Evolutionary conservation across 2,888 invertebrate species (phyloP).

Genomic region (Plagodis dolabraria): DNA sequence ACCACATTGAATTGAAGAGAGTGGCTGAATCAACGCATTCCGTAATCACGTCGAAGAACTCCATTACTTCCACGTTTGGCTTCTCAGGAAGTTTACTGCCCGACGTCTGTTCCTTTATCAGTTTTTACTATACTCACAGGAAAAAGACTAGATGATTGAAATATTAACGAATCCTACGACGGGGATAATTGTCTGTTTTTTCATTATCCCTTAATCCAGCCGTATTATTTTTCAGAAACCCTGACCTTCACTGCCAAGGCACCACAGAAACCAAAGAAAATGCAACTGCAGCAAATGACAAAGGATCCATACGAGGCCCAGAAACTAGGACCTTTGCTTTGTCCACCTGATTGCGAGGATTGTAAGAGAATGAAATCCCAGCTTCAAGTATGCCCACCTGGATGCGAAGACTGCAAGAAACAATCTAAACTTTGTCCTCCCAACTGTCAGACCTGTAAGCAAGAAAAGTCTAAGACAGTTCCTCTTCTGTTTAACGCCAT

Average conservation of each 20-base stretch:
- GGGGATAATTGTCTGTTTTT: no score
- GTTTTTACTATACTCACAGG: no score
- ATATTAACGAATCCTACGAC: no score
- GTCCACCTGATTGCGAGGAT: slow-evolving; percentile 38
- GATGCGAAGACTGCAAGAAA: slow-evolving; percentile 11
- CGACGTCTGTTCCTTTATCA: no score
- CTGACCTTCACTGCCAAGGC: slow-evolving; percentile 42
- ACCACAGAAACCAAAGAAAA: slow-evolving; percentile 29
- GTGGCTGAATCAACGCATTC: no score
- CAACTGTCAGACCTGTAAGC: slow-evolving; percentile 54
- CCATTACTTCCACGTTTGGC: no score
- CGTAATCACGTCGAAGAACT: no score
- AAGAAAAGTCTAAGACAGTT: slow-evolving; percentile 27
- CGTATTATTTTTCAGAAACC: slow-evolving; percentile 48
- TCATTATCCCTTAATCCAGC: neutral
- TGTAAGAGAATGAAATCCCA: slow-evolving; percentile 35
- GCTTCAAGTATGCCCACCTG: slow-evolving; percentile 17
- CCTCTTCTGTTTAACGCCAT: slow-evolving; percentile 56
- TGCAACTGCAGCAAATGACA: slow-evolving; percentile 1
- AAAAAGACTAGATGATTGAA: no score
- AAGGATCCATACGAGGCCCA: slow-evolving; percentile 1
- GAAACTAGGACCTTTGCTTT: slow-evolving; percentile 15
- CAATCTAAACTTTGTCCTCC: slow-evolving; percentile 45
- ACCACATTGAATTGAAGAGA: no score
- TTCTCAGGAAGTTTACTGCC: no score